These are phyloP conservation scores for Eretmochelys imbricata DNA, from an alignment of 2,113 vertebrate species.

Conservation along the genomic window DNA sequence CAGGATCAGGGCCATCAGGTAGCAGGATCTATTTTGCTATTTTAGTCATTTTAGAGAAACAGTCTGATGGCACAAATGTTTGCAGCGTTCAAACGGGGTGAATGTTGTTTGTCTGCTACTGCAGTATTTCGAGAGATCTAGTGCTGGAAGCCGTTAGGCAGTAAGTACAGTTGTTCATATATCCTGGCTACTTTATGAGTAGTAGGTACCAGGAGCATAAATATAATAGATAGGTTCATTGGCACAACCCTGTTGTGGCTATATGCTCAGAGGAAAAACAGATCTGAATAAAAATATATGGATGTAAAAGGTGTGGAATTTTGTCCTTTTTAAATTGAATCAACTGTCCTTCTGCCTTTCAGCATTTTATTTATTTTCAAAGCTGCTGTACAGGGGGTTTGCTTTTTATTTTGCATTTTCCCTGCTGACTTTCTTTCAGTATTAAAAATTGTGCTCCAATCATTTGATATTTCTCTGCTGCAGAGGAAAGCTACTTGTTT, in stretches of 20 bases:
- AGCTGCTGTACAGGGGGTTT: neutral
- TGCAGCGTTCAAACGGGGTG: neutral
- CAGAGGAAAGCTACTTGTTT: neutral
- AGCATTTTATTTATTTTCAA: neutral
- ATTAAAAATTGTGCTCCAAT: neutral
- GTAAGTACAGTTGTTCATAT: neutral
- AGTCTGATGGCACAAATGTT: neutral
- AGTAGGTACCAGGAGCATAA: neutral
- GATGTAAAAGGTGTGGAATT: neutral
- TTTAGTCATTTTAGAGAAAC: neutral
- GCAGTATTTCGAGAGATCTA: neutral
- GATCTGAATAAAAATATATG: neutral
- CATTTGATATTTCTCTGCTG: neutral
- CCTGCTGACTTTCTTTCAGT: constrained; percentile 2
- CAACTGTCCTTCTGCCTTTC: neutral
- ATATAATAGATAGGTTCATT: neutral
- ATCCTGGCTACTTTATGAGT: neutral
- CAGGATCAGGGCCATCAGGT: neutral
- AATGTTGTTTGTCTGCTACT: neutral
- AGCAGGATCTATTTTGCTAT: neutral
- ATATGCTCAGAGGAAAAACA: neutral
- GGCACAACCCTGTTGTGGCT: neutral
- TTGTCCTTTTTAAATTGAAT: neutral
- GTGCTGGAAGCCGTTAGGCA: neutral
- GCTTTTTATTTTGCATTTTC: neutral